Conservation (phyloP, 2,113 vertebrate species). For the Chloropsis hardwickii region DNA sequence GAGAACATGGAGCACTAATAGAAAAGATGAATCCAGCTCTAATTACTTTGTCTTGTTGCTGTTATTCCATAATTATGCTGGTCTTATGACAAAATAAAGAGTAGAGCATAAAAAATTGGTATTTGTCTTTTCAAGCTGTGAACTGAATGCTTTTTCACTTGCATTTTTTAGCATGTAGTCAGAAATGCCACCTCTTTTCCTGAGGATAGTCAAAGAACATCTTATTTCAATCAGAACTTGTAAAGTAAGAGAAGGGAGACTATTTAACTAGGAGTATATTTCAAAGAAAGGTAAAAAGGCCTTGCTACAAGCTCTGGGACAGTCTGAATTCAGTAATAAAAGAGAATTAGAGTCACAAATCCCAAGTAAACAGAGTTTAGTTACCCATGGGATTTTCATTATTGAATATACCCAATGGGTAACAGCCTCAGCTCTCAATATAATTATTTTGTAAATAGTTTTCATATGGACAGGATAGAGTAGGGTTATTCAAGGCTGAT, state of each 20-base stretch:
- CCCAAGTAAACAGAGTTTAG: background rate
- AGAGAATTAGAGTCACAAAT: background rate
- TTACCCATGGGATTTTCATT: background rate
- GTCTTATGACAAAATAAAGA: background rate
- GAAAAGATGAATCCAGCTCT: background rate
- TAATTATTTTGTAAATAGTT: background rate
- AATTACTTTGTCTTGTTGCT: background rate
- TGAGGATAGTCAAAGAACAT: background rate
- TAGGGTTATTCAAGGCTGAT: background rate
- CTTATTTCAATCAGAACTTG: background rate
- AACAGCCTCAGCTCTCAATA: background rate
- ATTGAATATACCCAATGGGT: background rate
- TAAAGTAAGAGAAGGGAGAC: background rate
- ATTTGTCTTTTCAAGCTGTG: background rate
- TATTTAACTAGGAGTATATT: background rate
- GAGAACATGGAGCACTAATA: background rate
- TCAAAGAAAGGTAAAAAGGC: background rate
- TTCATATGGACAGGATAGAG: background rate
- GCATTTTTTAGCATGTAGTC: background rate
- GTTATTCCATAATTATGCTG: background rate
- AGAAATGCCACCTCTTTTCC: background rate
- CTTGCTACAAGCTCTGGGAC: background rate
- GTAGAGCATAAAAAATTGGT: background rate
- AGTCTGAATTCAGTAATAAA: background rate
- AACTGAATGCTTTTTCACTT: background rate